phyloP scores from a whole-genome alignment of 2,797 vertebrate species.

The Macroramphosus scolopax region DNA sequence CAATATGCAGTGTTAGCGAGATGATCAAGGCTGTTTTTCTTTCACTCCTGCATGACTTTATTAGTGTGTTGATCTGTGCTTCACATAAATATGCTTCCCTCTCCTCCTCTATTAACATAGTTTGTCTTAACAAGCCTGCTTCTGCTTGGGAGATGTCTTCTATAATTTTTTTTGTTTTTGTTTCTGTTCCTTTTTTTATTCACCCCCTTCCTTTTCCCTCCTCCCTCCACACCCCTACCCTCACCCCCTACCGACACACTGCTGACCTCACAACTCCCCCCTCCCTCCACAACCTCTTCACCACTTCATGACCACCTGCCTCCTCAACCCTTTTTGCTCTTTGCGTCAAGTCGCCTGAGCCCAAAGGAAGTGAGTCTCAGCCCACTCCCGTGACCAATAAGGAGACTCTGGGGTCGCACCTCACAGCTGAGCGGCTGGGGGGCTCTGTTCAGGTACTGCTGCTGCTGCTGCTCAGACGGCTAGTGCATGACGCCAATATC shows the following conservation, averaged over 20 bases:
- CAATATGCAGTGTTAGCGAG: constrained; percentile 23
- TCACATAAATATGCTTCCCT: constrained; percentile 66
- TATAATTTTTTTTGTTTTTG: constrained; percentile 72
- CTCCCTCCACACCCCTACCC: constrained; percentile 13
- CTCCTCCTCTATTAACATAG: constrained; percentile 70
- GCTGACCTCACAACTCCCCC: constrained; percentile 11
- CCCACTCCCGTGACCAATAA: constrained; percentile 87
- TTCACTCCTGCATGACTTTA: constrained; percentile 73
- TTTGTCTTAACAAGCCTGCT: constrained; percentile 78
- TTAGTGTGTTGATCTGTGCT: constrained; percentile 77
- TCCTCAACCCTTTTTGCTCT: constrained; percentile 69
- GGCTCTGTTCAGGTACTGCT: constrained; percentile 89
- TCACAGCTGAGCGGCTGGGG: constrained; percentile 89
- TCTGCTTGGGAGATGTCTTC: constrained; percentile 80
- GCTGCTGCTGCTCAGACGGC: constrained; percentile 63
- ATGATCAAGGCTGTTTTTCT: constrained; percentile 62
- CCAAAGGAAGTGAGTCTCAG: constrained; percentile 90
- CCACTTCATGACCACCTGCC: constrained; percentile 51
- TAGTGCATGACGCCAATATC: constrained; percentile 67
- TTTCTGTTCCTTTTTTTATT: constrained; percentile 47
- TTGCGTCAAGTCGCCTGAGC: constrained; percentile 86
- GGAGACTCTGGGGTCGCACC: constrained; percentile 88
- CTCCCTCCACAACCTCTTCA: constrained; percentile 7
- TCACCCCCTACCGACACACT: constrained; percentile 1
- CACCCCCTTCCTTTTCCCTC: constrained; percentile 35